Base-by-base conservation (phyloP, 2,888 invertebrate species). In the Scaptomyza cyrtandrae region DNA sequence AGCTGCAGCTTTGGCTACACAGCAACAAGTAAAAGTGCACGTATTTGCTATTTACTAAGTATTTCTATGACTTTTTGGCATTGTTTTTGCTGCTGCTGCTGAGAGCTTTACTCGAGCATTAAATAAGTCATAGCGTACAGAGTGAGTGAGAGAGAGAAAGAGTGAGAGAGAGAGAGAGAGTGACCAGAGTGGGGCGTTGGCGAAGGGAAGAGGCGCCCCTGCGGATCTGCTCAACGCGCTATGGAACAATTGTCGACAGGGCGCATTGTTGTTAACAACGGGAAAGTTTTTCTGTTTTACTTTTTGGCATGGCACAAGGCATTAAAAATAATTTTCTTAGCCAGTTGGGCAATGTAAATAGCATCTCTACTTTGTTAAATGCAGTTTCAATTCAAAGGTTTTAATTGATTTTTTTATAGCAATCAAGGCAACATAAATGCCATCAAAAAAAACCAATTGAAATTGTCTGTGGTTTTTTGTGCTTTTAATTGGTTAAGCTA, bases 51-150 rank as follows among this genome's bases (percentile, higher is more conserved):
- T 84, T 88, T 85, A 65, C 67, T 69, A 76, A 79, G 83, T 79
- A 75, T 73, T 84, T 85, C 74, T 68, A 78, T 79, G 83, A 77
- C 71, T 89, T 85, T 77, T 66, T 72, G 59, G 63, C 64, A 70
- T 86, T 78, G 83, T 80, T 80, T 71, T 81, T 71, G 66, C 49
- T 58, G 46, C 70, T 65, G 33, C 31, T 35, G 3, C 33, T 86
- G 72, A 75, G 77, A 80, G 88, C 71, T 82, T 89, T 89, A 79
- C 80, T 82, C 71, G 70, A 72, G 88, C 88, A 88, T 89, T 89
- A 89, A 85, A 89, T 77, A 85, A 87, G 86, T 87, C 77, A 86
- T 75, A 88, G 76, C 58, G 74, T 54, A 56, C 78, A 71, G 57
- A 61, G 31, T 4, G 39, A 41, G 10, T 65, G 64, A 60, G 41